Base-by-base conservation (phyloP, 2,888 invertebrate genomes). In the Drosophila robusta region DNA sequence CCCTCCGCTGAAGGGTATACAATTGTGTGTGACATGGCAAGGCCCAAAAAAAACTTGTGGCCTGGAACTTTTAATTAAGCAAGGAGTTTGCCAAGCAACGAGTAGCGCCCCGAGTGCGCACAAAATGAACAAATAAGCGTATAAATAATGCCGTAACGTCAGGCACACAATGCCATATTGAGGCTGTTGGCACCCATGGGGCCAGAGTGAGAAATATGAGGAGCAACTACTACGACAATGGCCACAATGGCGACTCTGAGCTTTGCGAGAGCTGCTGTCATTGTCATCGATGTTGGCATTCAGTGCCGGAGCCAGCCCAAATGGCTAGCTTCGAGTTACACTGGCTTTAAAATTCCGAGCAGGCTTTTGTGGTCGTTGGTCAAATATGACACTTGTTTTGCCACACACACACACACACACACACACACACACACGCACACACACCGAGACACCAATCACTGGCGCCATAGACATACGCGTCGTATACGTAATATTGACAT, bases 91-190 rank as follows among this genome's bases (percentile, higher is more conserved):
- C 22, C 44, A 51, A 51, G 44, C 66, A 49, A 36, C 55, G 78
- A 70, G 68, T 52, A 57, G 63, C 54, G 63, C 66, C 58, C 61
- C 67, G 65, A 78, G 80, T 72, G 80, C 66, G 58, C 52, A 65
- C 77, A 62, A 82, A 86, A 86, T 80, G 78, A 86, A 83, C 86
- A 86, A 83, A 86, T 86, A 86, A 83, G 83, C 76, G 78, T 80
- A 83, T 86, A 82, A 83, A 82, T 86, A 80, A 83, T 82, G 75
- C 80, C 68, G 65, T 72, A 82, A 82, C 69, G 68, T 57, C 55
- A 66, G 55, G 52, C 65, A 14, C 38, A 67, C 54, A 58, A 63
- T 44, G 9, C 64, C 73, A 76, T 65, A 73, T 61, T 76, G 75
- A 45, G 75, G 38, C 57, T 65, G 24, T 18, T 18, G 52, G 54